Evolutionary conservation across 2,797 vertebrate genomes (phyloP).

Genomic region (Poecile montanus): DNA sequence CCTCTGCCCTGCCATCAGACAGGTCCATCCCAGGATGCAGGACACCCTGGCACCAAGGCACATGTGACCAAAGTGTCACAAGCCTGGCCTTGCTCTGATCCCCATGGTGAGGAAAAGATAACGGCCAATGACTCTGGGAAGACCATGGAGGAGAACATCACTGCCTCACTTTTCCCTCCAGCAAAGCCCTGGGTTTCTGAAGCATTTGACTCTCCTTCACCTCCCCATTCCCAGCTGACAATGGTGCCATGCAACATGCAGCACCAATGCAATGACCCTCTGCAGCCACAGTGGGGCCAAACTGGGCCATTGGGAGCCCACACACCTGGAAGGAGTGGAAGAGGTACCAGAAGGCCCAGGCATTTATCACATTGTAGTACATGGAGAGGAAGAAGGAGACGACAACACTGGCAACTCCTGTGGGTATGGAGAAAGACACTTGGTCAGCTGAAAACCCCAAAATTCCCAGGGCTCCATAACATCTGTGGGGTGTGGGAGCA

Average conservation of each 20-base stretch:
- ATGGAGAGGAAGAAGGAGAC: constrained; percentile 89
- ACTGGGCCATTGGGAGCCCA: fast-evolving
- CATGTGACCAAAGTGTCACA: fast-evolving
- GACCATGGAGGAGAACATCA: not conserved
- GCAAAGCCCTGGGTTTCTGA: not conserved
- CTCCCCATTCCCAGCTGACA: not conserved
- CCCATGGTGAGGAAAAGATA: not conserved
- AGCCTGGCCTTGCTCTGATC: not conserved
- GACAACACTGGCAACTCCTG: constrained; percentile 88
- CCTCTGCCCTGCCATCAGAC: not conserved
- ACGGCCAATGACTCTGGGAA: fast-evolving
- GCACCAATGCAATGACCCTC: not conserved
- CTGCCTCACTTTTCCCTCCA: not conserved
- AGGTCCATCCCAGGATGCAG: not conserved
- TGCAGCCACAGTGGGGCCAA: fast-evolving
- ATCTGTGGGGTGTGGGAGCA: not conserved
- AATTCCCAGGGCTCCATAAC: fast-evolving
- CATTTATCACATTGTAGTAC: constrained; percentile 94
- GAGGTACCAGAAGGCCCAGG: constrained; percentile 97
- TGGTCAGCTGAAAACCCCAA: not conserved
- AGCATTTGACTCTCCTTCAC: not conserved
- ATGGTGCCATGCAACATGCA: not conserved
- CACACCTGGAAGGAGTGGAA: constrained; percentile 95
- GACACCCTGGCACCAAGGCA: not conserved
- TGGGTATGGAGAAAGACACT: not conserved